Evolutionary conservation across 2,888 invertebrate genomes (phyloP).

Genomic region (Actias luna): DNA sequence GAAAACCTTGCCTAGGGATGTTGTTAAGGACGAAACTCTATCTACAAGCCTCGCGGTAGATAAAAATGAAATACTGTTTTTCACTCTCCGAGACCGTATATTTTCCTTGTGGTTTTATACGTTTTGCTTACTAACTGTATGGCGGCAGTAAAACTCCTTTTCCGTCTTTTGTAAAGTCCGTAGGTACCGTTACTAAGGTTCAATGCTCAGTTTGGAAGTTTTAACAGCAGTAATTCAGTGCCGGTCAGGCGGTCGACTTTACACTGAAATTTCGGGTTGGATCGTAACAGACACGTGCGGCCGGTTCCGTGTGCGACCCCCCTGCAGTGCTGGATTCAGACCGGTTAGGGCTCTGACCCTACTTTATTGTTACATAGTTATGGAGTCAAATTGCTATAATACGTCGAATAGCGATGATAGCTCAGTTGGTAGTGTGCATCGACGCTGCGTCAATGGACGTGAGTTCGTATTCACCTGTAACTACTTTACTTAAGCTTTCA

Average conservation of each 20-base stretch:
- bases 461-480: no score
- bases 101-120: not conserved
- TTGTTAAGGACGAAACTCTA: no score
- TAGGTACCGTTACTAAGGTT: not conserved
- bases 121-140: not conserved
- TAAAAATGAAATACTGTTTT: no score
- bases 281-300: slow-evolving; percentile 24
- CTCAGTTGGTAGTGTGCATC: no score
- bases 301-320: slow-evolving; percentile 12
- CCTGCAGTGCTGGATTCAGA: not conserved
- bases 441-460: no score
- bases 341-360: not conserved
- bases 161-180: not conserved
- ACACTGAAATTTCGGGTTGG: slow-evolving; percentile 23
- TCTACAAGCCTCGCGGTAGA: no score
- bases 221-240: slow-evolving; percentile 7
- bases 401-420: no score
- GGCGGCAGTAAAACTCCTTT: not conserved
- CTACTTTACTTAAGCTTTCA: no score
- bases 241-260: slow-evolving; percentile 11
- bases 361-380: not conserved
- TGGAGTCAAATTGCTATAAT: no score
- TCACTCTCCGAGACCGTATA: no score
- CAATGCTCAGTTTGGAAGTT: not conserved
- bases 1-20: no score